Evolutionary conservation across 2,888 invertebrate genomes (phyloP).

Genomic region (Neuroscelio doddi): DNA sequence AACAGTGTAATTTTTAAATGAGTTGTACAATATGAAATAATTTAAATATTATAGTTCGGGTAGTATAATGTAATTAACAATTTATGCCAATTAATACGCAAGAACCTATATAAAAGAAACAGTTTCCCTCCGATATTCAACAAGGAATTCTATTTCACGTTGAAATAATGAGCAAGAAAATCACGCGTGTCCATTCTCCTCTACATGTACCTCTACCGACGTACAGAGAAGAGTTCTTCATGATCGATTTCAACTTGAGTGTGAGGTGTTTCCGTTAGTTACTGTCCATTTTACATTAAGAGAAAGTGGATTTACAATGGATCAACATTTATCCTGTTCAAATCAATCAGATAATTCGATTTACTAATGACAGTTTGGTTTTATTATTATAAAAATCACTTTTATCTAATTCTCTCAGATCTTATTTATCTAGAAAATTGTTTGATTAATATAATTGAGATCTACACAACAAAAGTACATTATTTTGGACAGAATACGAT

Average conservation of each 20-base stretch:
- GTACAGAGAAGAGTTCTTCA: slow-evolving; percentile 16
- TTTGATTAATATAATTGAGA: slow-evolving; percentile 15
- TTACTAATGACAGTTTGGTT: slow-evolving; percentile 25
- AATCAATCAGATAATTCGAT: slow-evolving; percentile 30
- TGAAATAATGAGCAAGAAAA: background rate
- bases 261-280: slow-evolving; percentile 41
- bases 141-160: no score
- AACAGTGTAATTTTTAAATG: no score
- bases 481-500: slow-evolving; percentile 13
- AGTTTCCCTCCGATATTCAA: no score
- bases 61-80: no score
- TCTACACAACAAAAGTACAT: background rate
- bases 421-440: slow-evolving; percentile 9
- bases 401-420: slow-evolving; percentile 1
- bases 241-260: slow-evolving; percentile 45
- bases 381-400: slow-evolving; percentile 29
- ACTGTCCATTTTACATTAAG: slow-evolving; percentile 56
- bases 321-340: slow-evolving; percentile 32
- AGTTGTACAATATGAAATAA: no score
- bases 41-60: no score
- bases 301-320: slow-evolving; percentile 59
- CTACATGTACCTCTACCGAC: background rate
- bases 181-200: background rate
- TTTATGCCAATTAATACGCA: no score
- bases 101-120: no score